These are phyloP conservation scores for Pteria penguin DNA, from an alignment of 2,888 invertebrate genomes.

Conservation along the genomic window DNA sequence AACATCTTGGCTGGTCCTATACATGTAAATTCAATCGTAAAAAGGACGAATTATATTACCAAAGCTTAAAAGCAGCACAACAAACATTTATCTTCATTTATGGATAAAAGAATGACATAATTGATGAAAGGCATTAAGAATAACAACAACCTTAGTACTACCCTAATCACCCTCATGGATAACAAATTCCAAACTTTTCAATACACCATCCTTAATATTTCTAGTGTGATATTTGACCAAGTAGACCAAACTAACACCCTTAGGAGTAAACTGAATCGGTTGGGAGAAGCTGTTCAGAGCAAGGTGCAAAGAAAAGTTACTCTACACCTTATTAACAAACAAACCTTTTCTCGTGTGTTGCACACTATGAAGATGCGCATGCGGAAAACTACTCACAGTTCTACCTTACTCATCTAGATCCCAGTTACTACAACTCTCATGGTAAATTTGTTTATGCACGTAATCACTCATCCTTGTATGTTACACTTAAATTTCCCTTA, in stretches of 20 bases:
- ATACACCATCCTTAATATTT: background rate
- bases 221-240: background rate
- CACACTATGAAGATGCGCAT: background rate
- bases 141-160: background rate
- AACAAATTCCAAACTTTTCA: background rate
- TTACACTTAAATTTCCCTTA: background rate
- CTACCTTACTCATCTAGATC: background rate
- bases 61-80: background rate
- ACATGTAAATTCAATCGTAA: slow-evolving; percentile 13
- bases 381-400: background rate
- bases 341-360: background rate
- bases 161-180: background rate
- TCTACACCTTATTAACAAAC: background rate
- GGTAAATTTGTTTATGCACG: slow-evolving; percentile 13
- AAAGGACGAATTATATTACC: background rate
- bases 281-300: background rate
- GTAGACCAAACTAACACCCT: background rate
- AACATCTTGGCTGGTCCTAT: background rate
- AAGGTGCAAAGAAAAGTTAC: background rate
- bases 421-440: background rate
- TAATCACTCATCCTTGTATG: background rate
- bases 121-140: background rate
- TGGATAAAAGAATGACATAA: background rate
- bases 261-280: background rate
- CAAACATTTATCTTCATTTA: background rate